Evolutionary conservation across 2,113 vertebrate genomes (phyloP), one percentile per base, ranked within the genome.

Genomic region (Gasterosteus nipponicus): DNA sequence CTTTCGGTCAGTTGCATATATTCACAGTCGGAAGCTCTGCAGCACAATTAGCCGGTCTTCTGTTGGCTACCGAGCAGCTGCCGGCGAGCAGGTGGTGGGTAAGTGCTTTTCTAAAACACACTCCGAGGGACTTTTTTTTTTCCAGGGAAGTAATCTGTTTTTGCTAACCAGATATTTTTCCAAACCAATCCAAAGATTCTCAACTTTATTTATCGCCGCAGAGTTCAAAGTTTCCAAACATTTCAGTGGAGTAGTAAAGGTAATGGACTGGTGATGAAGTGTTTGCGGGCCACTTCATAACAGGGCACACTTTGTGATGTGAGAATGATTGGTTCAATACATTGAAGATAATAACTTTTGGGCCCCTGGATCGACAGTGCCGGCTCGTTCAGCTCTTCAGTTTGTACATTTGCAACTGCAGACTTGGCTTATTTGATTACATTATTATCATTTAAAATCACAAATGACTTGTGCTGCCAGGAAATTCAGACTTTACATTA

Each of bases 31-130:
- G 53, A 68, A 76, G 77, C 80, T 82, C 74, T 82, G 71, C 73
- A 44, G 77, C 35, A 44, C 63, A 84, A 87, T 86, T 73, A 82
- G 64, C 65, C 73, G 60, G 54, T 82, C 56, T 80, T 63, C 74
- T 70, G 75, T 72, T 63, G 39, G 66, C 75, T 12, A 61, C 60
- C 26, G 66, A 83, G 78, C 84, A 90, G 89, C 82, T 88, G 82
- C 72, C 73, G 58, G 7, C 0, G 66, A 87, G 80, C 88, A 88
- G 88, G 77, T 86, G 86, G 77, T 12, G 38, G 57, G 7, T 69
- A 75, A 90, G 56, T 81, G 60, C 42, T 80, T 64, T 64, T 76
- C 64, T 47, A 59, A 77, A 82, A 69, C 35, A 63, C 73, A 56
- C 67, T 76, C 72, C 15, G 19, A 56, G 44, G 67, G 41, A 67